Conservation (phyloP, 2,113 vertebrate genomes). For the Laterallus jamaicensis region DNA sequence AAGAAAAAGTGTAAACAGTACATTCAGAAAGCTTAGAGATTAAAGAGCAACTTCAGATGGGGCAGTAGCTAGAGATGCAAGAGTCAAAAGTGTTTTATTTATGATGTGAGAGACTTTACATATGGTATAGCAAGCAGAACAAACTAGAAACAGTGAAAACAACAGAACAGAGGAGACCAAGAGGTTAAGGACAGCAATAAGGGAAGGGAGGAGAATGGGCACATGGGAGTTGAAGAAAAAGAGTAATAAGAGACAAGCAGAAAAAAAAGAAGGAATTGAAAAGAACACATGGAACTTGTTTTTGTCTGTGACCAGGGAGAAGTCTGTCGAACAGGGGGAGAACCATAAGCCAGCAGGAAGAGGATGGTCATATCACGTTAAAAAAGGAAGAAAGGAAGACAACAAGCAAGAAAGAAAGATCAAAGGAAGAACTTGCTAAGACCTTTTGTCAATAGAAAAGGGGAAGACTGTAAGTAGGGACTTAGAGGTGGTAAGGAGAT, state of each 20-base stretch:
- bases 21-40: conserved; percentile 42
- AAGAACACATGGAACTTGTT: not conserved
- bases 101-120: conserved; percentile 57
- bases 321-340: not conserved
- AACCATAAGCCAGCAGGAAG: not conserved
- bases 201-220: not conserved
- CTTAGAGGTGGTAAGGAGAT: not conserved
- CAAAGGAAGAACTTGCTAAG: not conserved
- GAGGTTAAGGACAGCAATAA: conserved; percentile 1
- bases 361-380: not conserved
- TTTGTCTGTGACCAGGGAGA: not conserved
- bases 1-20: conserved; percentile 66
- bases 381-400: too few species aligned
- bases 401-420: too few species aligned
- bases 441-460: not conserved
- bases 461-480: not conserved
- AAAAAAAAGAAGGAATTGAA: not conserved
- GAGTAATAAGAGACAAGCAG: not conserved
- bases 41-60: conserved; percentile 36
- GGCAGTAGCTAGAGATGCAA: conserved; percentile 47
- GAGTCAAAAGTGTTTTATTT: conserved; percentile 48
- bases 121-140: conserved; percentile 31
- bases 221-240: not conserved
- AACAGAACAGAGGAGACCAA: not conserved
- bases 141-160: conserved; percentile 16